Conservation (phyloP, 2,113 vertebrate species). For the Clarias macrocephalus region DNA sequence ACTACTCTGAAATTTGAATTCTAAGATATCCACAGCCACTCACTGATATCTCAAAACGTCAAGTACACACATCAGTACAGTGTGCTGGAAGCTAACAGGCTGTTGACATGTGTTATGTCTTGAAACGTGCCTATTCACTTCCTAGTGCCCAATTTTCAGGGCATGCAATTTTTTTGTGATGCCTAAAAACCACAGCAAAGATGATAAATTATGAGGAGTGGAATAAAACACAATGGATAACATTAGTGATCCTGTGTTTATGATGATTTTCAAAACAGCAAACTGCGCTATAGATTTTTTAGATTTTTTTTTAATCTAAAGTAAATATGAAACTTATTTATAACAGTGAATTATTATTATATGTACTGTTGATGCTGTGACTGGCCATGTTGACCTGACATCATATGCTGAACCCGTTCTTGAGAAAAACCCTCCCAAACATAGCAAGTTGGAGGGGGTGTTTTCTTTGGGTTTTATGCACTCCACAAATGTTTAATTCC, state of each 20-base stretch:
- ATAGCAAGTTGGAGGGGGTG: background rate
- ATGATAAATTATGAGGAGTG: background rate
- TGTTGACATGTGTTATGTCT: background rate
- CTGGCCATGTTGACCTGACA: background rate
- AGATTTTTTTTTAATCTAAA: background rate
- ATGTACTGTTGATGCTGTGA: background rate
- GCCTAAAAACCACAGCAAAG: background rate
- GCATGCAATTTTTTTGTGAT: background rate
- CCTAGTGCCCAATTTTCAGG: background rate
- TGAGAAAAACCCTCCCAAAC: background rate
- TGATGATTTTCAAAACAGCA: background rate
- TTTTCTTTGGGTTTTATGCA: background rate
- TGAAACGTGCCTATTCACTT: background rate
- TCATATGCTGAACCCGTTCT: background rate
- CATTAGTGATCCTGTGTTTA: background rate
- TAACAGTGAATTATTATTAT: too few species aligned
- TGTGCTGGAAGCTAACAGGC: slow-evolving; percentile 30
- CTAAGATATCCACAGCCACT: slow-evolving; percentile 59
- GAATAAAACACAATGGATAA: background rate
- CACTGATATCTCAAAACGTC: slow-evolving; percentile 58
- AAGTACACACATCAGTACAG: slow-evolving; percentile 52
- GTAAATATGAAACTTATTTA: background rate
- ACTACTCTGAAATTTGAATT: slow-evolving; percentile 61
- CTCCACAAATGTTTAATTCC: background rate
- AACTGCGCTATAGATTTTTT: background rate